Percentiles rank a stretch among this genome's conserved stretches.
Evolutionary conservation across 1,140 invertebrate genomes (phyloP).

Genomic region (Lasioglossum baleicum): DNA sequence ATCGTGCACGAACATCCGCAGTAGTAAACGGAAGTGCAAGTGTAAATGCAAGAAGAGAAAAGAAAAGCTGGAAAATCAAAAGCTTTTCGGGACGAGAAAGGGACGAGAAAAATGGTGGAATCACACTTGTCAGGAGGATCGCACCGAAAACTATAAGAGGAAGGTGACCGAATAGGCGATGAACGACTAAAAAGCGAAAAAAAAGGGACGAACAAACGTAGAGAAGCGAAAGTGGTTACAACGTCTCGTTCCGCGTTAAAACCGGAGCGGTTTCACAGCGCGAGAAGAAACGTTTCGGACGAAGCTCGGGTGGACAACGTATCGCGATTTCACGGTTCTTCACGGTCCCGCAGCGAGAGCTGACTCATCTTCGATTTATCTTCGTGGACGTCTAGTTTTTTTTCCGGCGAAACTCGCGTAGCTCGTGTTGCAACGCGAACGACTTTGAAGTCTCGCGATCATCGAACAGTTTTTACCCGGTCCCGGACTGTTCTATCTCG

Average conservation of each 20-base stretch:
- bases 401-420: not conserved
- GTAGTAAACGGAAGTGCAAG: no score
- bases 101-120: no score
- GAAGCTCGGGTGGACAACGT: not conserved
- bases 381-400: not conserved
- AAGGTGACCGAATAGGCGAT: no score
- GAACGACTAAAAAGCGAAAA: not conserved
- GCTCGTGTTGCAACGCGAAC: not conserved
- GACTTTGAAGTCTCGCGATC: not conserved
- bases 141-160: no score
- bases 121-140: no score
- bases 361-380: slow-evolving; percentile 13
- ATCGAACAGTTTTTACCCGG: not conserved
- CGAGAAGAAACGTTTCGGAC: not conserved
- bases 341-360: not conserved
- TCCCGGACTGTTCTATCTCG: not conserved
- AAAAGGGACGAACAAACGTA: not conserved
- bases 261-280: not conserved
- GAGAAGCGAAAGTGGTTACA: not conserved
- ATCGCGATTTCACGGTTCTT: slow-evolving; percentile 9
- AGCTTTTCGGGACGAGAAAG: no score
- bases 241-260: not conserved
- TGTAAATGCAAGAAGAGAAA: no score
- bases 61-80: no score
- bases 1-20: no score